phyloP scores from a whole-genome alignment of 1,140 invertebrate genomes.

The Drosophila kanapiae region DNA sequence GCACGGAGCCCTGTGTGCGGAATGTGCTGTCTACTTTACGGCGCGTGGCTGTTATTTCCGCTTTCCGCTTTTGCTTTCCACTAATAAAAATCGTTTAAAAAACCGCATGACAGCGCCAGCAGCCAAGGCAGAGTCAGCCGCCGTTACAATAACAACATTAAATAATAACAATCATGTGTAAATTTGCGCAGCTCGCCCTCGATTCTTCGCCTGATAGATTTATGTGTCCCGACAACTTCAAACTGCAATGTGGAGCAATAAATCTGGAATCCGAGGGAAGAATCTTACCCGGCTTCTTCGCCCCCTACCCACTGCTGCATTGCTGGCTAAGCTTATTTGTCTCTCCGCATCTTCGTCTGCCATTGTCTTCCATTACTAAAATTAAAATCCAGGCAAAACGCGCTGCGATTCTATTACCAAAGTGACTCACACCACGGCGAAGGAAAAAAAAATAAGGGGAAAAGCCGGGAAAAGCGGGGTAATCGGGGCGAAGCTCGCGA shows the following conservation, averaged over 20 bases:
- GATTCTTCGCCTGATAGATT: slow-evolving; percentile 51
- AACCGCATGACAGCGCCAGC: slow-evolving; percentile 71
- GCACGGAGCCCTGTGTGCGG: slow-evolving; percentile 25
- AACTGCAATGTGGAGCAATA: slow-evolving; percentile 78
- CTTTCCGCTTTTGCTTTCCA: slow-evolving; percentile 72
- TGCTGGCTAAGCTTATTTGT: slow-evolving; percentile 75
- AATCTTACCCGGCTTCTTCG: slow-evolving; percentile 17
- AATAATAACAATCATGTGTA: slow-evolving; percentile 82
- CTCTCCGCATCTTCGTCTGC: slow-evolving; percentile 41
- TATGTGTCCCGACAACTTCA: slow-evolving; percentile 74
- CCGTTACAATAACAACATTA: slow-evolving; percentile 58
- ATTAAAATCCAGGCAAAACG: slow-evolving; percentile 75
- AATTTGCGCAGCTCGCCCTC: slow-evolving; percentile 41
- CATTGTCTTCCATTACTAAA: slow-evolving; percentile 83
- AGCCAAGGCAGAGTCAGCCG: slow-evolving; percentile 12
- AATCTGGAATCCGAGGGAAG: slow-evolving; percentile 51
- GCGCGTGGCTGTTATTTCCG: slow-evolving; percentile 81
- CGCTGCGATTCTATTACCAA: slow-evolving; percentile 80
- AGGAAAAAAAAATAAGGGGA: slow-evolving; percentile 6
- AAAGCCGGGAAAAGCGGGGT: not conserved
- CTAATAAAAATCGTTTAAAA: slow-evolving; percentile 83
- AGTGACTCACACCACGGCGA: slow-evolving; percentile 63
- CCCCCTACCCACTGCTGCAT: slow-evolving; percentile 24
- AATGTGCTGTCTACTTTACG: slow-evolving; percentile 77
- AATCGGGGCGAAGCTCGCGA: slow-evolving; percentile 9